phyloP scores from a whole-genome alignment of 2,888 invertebrate species.

The Andrena fulva region DNA sequence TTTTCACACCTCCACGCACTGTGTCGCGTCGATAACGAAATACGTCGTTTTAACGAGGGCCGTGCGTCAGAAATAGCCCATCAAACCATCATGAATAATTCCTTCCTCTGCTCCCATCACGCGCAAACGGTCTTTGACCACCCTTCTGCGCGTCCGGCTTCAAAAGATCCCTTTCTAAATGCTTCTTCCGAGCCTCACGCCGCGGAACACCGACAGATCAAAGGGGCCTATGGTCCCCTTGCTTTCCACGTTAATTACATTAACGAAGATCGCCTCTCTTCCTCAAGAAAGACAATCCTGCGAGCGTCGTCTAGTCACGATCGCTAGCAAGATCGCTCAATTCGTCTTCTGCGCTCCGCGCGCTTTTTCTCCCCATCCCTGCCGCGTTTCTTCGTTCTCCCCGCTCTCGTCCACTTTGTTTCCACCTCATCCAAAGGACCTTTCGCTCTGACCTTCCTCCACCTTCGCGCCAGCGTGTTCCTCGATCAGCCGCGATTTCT shows the following conservation, averaged over 20 bases:
- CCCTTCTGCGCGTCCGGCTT: not conserved
- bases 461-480: not conserved
- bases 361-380: not conserved
- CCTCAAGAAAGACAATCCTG: not conserved
- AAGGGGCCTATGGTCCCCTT: not conserved
- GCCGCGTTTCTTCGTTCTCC: not conserved
- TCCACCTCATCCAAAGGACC: not conserved
- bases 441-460: not conserved
- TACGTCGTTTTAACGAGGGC: conserved; percentile 61
- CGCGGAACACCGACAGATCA: not conserved
- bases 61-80: conserved; percentile 52
- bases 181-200: conserved; percentile 8
- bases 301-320: not conserved
- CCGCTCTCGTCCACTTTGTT: conserved; percentile 2
- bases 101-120: conserved; percentile 45
- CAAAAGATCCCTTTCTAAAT: conserved; percentile 8
- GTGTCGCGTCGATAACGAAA: conserved; percentile 59
- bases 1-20: conserved; percentile 41
- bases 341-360: not conserved
- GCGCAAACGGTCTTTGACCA: conserved; percentile 31
- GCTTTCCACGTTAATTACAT: conserved; percentile 16
- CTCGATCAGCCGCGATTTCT: conserved; percentile 3
- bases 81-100: conserved; percentile 64
- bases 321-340: no score
- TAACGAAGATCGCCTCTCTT: not conserved